phyloP scores from a whole-genome alignment of 2,113 vertebrate genomes.

The Pitta sordida region DNA sequence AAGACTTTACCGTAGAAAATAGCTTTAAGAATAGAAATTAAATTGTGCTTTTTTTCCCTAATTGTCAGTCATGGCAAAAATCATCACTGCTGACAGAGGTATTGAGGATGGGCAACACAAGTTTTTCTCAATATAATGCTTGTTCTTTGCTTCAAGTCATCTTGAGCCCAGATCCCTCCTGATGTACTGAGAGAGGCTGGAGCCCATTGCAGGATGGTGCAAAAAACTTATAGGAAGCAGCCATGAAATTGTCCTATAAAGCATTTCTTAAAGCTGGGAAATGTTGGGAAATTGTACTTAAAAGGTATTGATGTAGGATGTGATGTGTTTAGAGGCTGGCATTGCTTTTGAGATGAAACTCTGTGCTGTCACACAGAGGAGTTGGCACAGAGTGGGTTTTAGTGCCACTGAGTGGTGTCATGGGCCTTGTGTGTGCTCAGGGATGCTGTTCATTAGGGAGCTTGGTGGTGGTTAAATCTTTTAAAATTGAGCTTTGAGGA shows the following conservation, averaged over 20 bases:
- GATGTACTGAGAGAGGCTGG: neutral
- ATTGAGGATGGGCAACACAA: neutral
- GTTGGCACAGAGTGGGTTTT: accelerated
- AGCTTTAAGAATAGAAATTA: neutral
- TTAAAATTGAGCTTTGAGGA: neutral
- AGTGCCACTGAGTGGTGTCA: neutral
- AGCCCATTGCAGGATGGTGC: neutral
- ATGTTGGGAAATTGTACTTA: neutral
- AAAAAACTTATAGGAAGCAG: neutral
- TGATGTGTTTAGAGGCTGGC: neutral
- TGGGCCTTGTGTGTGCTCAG: accelerated
- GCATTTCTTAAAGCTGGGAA: neutral
- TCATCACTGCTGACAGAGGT: neutral
- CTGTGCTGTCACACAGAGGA: neutral
- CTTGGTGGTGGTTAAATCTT: neutral
- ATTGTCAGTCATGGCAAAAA: neutral
- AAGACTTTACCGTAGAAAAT: neutral
- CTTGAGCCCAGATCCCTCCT: neutral
- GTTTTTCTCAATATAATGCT: neutral
- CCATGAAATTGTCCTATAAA: neutral
- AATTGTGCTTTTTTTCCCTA: neutral
- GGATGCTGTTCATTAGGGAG: neutral
- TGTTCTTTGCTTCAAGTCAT: neutral
- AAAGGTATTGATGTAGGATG: neutral
- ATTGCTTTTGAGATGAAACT: neutral